A percentile compares a stretch with the other conserved stretches of the same genome.
phyloP scores from a whole-genome alignment of 2,113 vertebrate genomes.

The Gadus chalcogrammus region DNA sequence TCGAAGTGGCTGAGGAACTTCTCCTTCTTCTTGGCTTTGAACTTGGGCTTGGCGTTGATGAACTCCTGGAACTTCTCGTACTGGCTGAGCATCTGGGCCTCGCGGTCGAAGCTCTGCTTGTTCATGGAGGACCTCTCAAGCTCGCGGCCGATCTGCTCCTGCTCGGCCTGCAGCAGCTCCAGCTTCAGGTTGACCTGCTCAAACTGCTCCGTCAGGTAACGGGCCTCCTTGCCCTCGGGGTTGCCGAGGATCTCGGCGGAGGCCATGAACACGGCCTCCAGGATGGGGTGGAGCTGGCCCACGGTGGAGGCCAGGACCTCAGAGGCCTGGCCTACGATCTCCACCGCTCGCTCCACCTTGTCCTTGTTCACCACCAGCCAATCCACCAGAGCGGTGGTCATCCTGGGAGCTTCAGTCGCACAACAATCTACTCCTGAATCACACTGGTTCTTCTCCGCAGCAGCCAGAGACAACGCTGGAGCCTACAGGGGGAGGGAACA shows the following conservation, averaged over 20 bases:
- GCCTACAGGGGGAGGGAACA: conserved; percentile 43
- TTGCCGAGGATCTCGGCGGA: conserved; percentile 72
- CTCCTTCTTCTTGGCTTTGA: conserved; percentile 73
- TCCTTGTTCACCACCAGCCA: conserved; percentile 74
- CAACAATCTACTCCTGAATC: conserved; percentile 31
- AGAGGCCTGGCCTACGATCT: conserved; percentile 74
- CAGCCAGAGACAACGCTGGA: no score
- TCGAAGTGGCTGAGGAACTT: conserved; percentile 75
- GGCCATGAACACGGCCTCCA: conserved; percentile 74
- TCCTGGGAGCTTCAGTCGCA: conserved; percentile 42
- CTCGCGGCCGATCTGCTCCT: conserved; percentile 66
- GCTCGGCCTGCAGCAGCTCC: conserved; percentile 67
- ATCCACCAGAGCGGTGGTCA: conserved; percentile 69
- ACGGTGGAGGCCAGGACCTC: conserved; percentile 74
- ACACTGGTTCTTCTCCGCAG: conserved; percentile 23
- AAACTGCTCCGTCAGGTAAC: conserved; percentile 70
- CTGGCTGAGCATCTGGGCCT: conserved; percentile 75
- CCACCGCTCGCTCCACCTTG: conserved; percentile 76
- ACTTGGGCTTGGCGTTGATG: conserved; percentile 70
- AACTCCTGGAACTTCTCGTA: conserved; percentile 79
- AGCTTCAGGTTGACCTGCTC: conserved; percentile 69
- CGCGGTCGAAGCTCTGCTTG: conserved; percentile 74
- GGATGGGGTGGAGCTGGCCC: conserved; percentile 73
- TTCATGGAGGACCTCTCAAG: conserved; percentile 66
- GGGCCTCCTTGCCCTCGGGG: conserved; percentile 69